A percentile compares a stretch with the other conserved stretches of the same genome.
Evolutionary conservation across 2,888 invertebrate genomes (phyloP).

Genomic region (Lasioglossum pauxillum): DNA sequence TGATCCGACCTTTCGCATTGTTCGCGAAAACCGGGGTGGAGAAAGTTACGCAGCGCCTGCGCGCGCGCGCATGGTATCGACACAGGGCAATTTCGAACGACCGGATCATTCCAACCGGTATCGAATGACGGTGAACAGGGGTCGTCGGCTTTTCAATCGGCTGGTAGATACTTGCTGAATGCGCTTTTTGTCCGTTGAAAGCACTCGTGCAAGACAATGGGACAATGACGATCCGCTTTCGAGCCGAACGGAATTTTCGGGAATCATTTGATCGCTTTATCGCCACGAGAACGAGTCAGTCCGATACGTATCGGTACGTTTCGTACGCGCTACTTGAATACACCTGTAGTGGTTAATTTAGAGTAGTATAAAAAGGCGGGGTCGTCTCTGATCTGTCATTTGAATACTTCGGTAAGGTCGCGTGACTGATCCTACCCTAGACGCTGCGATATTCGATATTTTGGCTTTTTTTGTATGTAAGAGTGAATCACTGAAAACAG

Average conservation of each 20-base stretch:
- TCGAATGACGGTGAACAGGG: neutral
- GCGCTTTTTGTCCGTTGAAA: neutral
- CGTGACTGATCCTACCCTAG: neutral
- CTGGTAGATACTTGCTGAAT: constrained; percentile 18
- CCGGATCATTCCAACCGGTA: constrained; percentile 6
- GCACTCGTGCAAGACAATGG: constrained; percentile 27
- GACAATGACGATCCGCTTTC: constrained; percentile 13
- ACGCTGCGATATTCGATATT: neutral
- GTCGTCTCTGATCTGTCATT: neutral
- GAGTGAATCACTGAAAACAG: too few relatives aligned
- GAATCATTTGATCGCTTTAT: constrained; percentile 13
- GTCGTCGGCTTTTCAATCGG: neutral
- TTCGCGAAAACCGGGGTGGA: constrained; percentile 4
- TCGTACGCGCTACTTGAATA: neutral
- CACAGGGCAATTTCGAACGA: neutral
- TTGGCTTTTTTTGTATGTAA: too few relatives aligned
- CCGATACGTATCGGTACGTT: neutral
- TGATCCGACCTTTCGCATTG: constrained; percentile 50
- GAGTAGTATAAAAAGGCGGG: neutral
- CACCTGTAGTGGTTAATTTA: neutral
- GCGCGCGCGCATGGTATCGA: neutral
- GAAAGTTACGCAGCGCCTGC: neutral
- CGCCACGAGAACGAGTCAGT: neutral
- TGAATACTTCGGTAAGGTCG: neutral
- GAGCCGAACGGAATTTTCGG: constrained; percentile 5